These are phyloP conservation scores for Nymphalis urticae DNA, from an alignment of 2,888 invertebrate genomes.

Conservation along the genomic window DNA sequence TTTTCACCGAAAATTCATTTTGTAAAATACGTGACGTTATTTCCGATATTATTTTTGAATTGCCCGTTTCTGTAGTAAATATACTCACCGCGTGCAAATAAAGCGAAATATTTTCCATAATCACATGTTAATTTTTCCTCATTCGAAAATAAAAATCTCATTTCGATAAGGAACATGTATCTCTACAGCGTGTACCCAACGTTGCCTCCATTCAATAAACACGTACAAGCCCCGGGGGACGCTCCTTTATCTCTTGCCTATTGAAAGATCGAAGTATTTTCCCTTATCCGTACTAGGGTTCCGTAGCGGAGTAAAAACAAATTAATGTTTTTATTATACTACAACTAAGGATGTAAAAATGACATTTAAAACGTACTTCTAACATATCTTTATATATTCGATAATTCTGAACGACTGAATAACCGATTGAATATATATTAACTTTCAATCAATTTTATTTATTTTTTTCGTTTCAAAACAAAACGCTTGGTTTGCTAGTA, in stretches of 20 bases:
- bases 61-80: neutral
- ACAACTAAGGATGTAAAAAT: neutral
- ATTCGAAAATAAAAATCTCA: neutral
- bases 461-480: no score
- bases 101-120: no score
- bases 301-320: neutral
- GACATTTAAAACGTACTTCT: neutral
- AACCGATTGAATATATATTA: no score
- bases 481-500: no score
- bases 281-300: conserved; percentile 30
- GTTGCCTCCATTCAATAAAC: conserved; percentile 35
- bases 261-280: conserved; percentile 32
- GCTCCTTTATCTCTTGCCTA: conserved; percentile 29
- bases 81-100: neutral
- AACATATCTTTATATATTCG: neutral
- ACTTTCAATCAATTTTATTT: no score
- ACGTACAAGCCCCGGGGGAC: conserved; percentile 31
- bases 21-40: no score
- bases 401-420: no score
- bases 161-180: neutral
- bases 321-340: neutral
- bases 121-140: no score
- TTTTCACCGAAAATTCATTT: no score
- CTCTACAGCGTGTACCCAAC: neutral
- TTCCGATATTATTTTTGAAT: no score